A percentile compares a stretch with the other conserved stretches of the same genome.
Conservation (phyloP, 2,797 vertebrate genomes). For the Alcedo atthis region DNA sequence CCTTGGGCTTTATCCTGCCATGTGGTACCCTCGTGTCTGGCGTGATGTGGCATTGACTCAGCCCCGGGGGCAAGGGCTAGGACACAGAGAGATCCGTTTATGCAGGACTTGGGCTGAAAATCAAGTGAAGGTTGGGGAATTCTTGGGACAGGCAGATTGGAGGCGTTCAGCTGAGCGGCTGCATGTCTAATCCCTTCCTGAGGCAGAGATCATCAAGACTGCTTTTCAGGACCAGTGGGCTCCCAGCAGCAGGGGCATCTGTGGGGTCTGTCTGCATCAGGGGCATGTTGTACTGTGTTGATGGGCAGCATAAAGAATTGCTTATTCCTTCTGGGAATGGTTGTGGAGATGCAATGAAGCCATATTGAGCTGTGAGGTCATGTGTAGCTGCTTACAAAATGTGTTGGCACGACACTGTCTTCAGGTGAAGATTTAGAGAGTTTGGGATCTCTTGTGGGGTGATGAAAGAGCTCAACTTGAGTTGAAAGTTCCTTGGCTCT, state of each 20-base stretch:
- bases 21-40: constrained; percentile 48
- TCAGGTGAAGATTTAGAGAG: background rate
- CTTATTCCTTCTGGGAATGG: background rate
- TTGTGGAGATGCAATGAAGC: accelerated
- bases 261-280: background rate
- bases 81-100: constrained; percentile 7
- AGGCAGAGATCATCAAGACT: background rate
- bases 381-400: background rate
- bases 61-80: background rate
- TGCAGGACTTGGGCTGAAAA: background rate
- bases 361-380: background rate
- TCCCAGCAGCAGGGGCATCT: background rate
- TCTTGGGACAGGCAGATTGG: background rate
- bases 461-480: background rate
- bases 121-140: background rate
- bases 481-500: constrained; percentile 18
- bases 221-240: background rate
- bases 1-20: background rate
- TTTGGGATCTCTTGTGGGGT: background rate
- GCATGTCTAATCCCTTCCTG: background rate
- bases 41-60: background rate
- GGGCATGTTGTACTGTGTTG: accelerated
- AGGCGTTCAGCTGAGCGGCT: background rate
- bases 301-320: background rate
- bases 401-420: background rate